Evolutionary conservation across 2,888 invertebrate species (phyloP).

Genomic region (Mamestra brassicae): DNA sequence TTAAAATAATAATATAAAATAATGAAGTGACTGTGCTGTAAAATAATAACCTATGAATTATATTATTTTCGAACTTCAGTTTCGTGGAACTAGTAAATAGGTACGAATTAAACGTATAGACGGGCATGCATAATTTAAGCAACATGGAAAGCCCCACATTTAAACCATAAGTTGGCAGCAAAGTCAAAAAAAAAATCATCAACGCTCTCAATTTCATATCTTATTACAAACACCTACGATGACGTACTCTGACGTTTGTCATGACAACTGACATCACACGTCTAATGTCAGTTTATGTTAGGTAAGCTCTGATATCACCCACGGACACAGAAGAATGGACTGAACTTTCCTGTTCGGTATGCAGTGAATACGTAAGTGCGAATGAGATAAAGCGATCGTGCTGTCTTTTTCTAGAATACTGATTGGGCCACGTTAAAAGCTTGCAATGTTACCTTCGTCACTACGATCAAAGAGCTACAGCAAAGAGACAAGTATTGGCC

Average conservation of each 20-base stretch:
- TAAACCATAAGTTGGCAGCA: conserved; percentile 33
- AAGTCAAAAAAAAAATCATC: conserved; percentile 26
- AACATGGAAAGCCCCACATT: neutral
- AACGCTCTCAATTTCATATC: conserved; percentile 51
- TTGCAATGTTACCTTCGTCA: too few species aligned
- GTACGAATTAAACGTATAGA: too few species aligned
- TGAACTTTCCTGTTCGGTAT: neutral
- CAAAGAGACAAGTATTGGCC: neutral
- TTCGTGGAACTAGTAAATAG: too few species aligned
- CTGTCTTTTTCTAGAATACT: too few species aligned
- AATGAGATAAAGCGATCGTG: too few species aligned
- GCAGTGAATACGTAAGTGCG: neutral
- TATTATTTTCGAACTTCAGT: neutral
- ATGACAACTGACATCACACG: conserved; percentile 48
- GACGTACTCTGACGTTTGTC: conserved; percentile 24
- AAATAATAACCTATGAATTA: too few species aligned
- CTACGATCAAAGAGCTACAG: too few species aligned
- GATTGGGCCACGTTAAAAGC: neutral
- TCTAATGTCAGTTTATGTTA: conserved; percentile 38
- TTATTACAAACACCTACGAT: conserved; percentile 21
- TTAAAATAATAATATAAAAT: too few species aligned
- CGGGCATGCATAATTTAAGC: too few species aligned
- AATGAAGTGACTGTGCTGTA: too few species aligned
- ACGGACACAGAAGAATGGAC: neutral
- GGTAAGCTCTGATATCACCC: conserved; percentile 27